These are phyloP conservation scores for Mylabris phalerata DNA, from an alignment of 1,140 invertebrate species.

Conservation along the genomic window DNA sequence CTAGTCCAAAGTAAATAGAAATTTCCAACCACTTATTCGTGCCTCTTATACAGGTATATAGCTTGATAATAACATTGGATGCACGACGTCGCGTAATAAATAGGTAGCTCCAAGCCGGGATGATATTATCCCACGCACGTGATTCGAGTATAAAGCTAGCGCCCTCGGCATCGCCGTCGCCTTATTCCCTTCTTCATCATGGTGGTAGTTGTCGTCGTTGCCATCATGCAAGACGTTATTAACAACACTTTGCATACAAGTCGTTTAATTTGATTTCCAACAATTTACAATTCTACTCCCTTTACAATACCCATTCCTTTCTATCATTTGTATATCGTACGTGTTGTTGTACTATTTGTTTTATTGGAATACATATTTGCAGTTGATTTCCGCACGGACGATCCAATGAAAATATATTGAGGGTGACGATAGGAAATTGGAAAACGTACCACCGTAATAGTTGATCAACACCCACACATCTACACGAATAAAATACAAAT, in stretches of 20 bases:
- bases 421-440: conserved; percentile 9
- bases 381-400: conserved; percentile 5
- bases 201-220: no score
- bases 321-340: no score
- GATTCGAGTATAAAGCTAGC: conserved; percentile 11
- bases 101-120: conserved; percentile 18
- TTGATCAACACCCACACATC: no score
- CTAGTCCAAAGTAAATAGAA: conserved; percentile 6
- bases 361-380: conserved; percentile 3
- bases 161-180: conserved; percentile 6
- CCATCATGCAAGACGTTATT: conserved; percentile 6
- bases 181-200: background rate
- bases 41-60: conserved; percentile 17
- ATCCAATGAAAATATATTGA: background rate
- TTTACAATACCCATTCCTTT: no score
- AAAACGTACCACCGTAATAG: conserved; percentile 2
- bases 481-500: no score
- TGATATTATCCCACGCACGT: conserved; percentile 20
- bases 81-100: conserved; percentile 21
- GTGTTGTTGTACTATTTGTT: conserved; percentile 11
- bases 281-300: conserved; percentile 10
- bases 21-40: conserved; percentile 19
- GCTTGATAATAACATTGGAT: conserved; percentile 22
- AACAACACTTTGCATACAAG: conserved; percentile 20
- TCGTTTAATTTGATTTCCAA: conserved; percentile 22